phyloP scores from a whole-genome alignment of 2,113 vertebrate genomes.

The Oxyruncus cristatus region DNA sequence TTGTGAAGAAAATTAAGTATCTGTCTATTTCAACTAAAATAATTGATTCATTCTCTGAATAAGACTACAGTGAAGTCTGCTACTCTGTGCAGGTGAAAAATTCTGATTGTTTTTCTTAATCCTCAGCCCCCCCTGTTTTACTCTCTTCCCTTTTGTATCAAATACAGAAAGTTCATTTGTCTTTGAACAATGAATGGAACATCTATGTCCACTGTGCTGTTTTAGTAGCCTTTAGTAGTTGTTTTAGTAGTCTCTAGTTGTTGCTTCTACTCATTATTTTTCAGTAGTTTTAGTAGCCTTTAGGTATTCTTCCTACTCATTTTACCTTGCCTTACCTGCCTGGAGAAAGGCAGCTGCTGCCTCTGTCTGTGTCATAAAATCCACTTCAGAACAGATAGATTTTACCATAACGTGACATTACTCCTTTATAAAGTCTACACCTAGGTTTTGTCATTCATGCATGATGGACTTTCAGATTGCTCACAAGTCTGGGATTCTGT shows the following conservation, averaged over 20 bases:
- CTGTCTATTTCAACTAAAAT: neutral
- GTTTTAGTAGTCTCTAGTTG: neutral
- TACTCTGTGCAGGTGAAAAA: neutral
- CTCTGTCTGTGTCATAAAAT: neutral
- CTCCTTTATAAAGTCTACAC: neutral
- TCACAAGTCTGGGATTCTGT: neutral
- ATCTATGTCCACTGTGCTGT: neutral
- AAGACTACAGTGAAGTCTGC: neutral
- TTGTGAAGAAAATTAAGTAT: neutral
- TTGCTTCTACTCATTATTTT: neutral
- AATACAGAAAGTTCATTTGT: neutral
- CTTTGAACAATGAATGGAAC: neutral
- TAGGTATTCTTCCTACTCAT: neutral
- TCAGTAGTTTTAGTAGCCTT: neutral
- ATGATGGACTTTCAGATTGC: neutral
- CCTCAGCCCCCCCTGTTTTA: rapidly evolving
- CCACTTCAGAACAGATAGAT: neutral
- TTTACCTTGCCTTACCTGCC: neutral
- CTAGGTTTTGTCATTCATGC: neutral
- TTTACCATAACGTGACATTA: neutral
- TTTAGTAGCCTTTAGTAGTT: neutral
- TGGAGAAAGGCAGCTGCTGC: neutral
- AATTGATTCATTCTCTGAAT: neutral
- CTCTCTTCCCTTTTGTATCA: neutral
- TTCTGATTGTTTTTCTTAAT: neutral